Evolutionary conservation across 2,888 invertebrate species (phyloP), one percentile per base, ranked within the genome.

Genomic region (Lasioglossum vierecki): DNA sequence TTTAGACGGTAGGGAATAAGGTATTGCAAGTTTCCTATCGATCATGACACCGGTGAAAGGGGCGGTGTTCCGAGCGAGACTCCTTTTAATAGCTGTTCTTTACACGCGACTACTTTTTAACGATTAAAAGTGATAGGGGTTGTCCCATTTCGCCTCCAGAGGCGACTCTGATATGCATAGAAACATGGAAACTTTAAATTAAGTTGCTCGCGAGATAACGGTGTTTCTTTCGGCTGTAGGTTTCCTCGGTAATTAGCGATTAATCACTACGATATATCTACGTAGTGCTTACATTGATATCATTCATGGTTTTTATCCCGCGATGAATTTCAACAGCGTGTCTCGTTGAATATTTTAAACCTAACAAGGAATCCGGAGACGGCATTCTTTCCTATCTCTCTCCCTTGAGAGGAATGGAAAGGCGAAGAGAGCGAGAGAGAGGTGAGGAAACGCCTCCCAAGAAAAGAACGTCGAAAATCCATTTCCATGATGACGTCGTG

Each of bases 401-500:
- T 68, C 26, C 8, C 63, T 13, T 15, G 13, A 22, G 26, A n/a
- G 1, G 39, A 18, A 70, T 4, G 35, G 39, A 35, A 9, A 35
- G 35, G 66, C 9, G 18, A 18, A 9, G 18, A 49, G 11, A 39
- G 13, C 9, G 18, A n/a, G 6, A 15, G 15, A 15, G 60, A 60
- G 60, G 63, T 63, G 63, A 63, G 63, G 63, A 6, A 63, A 63
- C 66, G 41, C 41, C 44, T 46, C 66, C 26, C 35, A 39, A 26
- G 70, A 75, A 79, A 53, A 73, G 39, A 76, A 63, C 76, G 57
- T 66, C 72, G 76, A 76, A 83, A 80, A 85, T 86, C 85, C 86
- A 86, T 86, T 86, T 80, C 82, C 26, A 30, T 75, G 86, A 86
- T 85, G 85, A 82, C 85, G 60, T 57, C 66, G 39, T 78, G 35